Conservation (phyloP, 2,113 vertebrate genomes). For the Alethe castanea region DNA sequence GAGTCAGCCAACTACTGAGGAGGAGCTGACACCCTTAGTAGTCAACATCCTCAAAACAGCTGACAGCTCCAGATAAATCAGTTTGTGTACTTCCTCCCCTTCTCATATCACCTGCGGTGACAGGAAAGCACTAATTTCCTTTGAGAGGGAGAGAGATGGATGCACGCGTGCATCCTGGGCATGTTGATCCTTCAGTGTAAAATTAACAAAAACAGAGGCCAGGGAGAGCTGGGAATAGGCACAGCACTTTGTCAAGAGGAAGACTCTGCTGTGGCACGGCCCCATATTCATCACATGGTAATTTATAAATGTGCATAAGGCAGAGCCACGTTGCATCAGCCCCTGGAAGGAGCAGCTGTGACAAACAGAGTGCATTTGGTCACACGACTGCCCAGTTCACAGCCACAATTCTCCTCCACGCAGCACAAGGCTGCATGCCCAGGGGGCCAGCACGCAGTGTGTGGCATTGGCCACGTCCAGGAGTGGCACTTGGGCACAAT, state of each 20-base stretch:
- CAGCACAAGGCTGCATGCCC: background rate
- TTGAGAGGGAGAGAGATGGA: slow-evolving; percentile 70
- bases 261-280: background rate
- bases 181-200: slow-evolving; percentile 61
- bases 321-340: background rate
- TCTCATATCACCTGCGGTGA: slow-evolving; percentile 78
- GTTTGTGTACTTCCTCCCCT: slow-evolving; percentile 75
- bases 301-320: background rate
- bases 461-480: fast-evolving
- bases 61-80: slow-evolving; percentile 91
- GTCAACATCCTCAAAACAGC: slow-evolving; percentile 78
- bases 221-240: background rate
- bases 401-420: fast-evolving
- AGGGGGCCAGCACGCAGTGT: fast-evolving
- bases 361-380: background rate
- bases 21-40: slow-evolving; percentile 75
- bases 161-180: slow-evolving; percentile 33
- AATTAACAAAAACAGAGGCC: slow-evolving; percentile 70
- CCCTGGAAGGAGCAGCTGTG: background rate
- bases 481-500: fast-evolving
- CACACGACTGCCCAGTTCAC: background rate
- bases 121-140: slow-evolving; percentile 84
- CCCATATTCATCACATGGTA: slow-evolving; percentile 22
- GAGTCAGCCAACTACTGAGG: slow-evolving; percentile 83
- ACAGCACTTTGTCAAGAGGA: slow-evolving; percentile 48